Percentiles rank a stretch among this genome's conserved stretches.
Conservation (phyloP, 2,888 invertebrate genomes). For the Vesta saturnalis region DNA sequence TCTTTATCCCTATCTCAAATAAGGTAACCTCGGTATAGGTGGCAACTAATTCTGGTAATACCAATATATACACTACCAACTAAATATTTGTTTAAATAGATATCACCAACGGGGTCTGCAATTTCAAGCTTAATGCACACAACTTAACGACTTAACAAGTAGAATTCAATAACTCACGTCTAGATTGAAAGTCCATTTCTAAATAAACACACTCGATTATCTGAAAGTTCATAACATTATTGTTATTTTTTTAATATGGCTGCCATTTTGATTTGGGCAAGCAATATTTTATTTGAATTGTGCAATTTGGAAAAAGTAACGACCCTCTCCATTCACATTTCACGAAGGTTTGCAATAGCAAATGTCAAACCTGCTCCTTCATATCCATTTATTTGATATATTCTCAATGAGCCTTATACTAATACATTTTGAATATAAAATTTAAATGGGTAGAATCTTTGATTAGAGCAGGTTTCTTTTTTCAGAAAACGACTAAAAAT, state of each 20-base stretch:
- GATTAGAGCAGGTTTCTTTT: conserved; percentile 5
- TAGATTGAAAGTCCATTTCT: conserved; percentile 39
- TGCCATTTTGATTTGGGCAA: conserved; percentile 30
- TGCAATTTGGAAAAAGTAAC: conserved; percentile 30
- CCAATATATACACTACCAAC: conserved; percentile 32
- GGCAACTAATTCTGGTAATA: conserved; percentile 32
- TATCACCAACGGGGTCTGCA: conserved; percentile 17
- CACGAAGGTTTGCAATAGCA: conserved; percentile 2
- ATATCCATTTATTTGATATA: conserved; percentile 21
- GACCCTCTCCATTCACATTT: conserved; percentile 26
- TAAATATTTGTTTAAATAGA: conserved; percentile 37
- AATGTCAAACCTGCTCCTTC: conserved; percentile 9
- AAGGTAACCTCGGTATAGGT: conserved; percentile 39
- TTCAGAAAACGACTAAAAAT: background rate
- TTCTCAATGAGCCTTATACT: background rate
- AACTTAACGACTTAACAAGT: conserved; percentile 2
- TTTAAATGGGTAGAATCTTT: background rate
- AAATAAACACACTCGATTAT: conserved; percentile 37
- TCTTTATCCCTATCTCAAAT: conserved; percentile 45
- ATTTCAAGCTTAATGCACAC: conserved; percentile 23
- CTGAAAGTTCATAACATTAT: conserved; percentile 25
- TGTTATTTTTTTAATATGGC: conserved; percentile 22
- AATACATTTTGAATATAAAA: conserved; percentile 10
- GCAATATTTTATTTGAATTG: conserved; percentile 27
- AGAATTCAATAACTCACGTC: conserved; percentile 29